These are phyloP conservation scores for Melolontha melolontha DNA, from an alignment of 2,888 invertebrate species.

Conservation along the genomic window DNA sequence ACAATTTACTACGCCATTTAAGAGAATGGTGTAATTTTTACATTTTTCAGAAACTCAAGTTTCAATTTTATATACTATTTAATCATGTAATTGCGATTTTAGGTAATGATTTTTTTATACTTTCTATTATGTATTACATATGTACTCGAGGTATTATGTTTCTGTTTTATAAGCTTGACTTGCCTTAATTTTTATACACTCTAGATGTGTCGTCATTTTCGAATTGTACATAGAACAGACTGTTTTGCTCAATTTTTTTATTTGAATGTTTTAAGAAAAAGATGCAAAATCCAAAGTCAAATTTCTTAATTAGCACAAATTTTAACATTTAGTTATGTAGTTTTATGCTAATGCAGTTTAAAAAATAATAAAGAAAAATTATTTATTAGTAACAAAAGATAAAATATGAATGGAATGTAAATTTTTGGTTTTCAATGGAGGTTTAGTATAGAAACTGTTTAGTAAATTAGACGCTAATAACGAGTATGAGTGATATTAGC, in stretches of 20 bases:
- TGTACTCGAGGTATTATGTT: constrained; percentile 35
- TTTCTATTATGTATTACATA: constrained; percentile 30
- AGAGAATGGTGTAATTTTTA: no score
- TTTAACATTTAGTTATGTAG: constrained; percentile 20
- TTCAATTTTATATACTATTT: constrained; percentile 20
- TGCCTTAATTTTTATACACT: constrained; percentile 22
- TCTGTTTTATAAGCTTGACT: constrained; percentile 37
- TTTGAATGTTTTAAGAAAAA: constrained; percentile 24
- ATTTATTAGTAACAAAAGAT: background rate
- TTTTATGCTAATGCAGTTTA: constrained; percentile 29
- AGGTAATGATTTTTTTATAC: constrained; percentile 31
- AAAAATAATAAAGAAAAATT: constrained; percentile 3
- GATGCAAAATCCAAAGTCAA: constrained; percentile 30
- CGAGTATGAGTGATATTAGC: no score
- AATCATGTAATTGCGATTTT: constrained; percentile 26
- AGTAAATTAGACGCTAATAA: no score
- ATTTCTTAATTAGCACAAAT: constrained; percentile 21
- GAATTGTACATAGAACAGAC: constrained; percentile 17
- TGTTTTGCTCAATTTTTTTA: constrained; percentile 43
- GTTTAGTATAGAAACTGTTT: no score
- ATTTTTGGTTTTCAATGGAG: background rate
- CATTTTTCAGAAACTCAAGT: background rate
- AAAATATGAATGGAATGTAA: background rate
- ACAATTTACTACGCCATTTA: no score
- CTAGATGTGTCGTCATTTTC: constrained; percentile 10